These are phyloP conservation scores for Corythornis cristatus DNA, from an alignment of 2,113 vertebrate species.

Conservation along the genomic window DNA sequence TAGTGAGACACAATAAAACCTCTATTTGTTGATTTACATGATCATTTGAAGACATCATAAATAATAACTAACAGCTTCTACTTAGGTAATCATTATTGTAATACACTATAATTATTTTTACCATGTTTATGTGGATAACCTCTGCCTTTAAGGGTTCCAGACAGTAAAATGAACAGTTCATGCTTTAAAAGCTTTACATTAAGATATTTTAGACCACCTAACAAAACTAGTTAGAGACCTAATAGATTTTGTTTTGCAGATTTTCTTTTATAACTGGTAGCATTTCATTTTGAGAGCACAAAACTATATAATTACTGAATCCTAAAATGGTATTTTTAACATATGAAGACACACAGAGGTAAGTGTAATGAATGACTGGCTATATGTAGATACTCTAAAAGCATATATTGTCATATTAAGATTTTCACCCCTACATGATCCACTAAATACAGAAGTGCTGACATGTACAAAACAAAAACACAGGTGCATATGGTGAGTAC, in stretches of 20 bases:
- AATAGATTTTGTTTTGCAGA: neutral
- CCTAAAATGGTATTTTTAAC: neutral
- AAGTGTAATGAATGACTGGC: neutral
- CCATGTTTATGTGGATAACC: neutral
- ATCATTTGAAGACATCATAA: neutral
- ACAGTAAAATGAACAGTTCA: neutral
- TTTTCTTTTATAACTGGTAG: neutral
- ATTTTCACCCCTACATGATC: neutral
- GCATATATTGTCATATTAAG: neutral
- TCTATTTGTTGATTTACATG: neutral
- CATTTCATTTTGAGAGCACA: neutral
- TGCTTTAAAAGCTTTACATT: neutral
- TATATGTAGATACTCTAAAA: neutral
- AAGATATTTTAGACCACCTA: neutral
- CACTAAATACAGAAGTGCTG: neutral
- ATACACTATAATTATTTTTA: neutral
- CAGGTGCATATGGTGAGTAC: neutral
- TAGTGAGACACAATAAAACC: slow-evolving; percentile 54
- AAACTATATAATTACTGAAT: neutral
- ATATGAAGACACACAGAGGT: neutral
- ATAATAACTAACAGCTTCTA: neutral
- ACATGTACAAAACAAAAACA: neutral
- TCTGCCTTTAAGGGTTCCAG: neutral
- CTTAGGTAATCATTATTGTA: neutral
- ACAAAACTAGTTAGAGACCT: neutral